phyloP scores from a whole-genome alignment of 23 tunicate species.

The Halocynthia roretzi region DNA sequence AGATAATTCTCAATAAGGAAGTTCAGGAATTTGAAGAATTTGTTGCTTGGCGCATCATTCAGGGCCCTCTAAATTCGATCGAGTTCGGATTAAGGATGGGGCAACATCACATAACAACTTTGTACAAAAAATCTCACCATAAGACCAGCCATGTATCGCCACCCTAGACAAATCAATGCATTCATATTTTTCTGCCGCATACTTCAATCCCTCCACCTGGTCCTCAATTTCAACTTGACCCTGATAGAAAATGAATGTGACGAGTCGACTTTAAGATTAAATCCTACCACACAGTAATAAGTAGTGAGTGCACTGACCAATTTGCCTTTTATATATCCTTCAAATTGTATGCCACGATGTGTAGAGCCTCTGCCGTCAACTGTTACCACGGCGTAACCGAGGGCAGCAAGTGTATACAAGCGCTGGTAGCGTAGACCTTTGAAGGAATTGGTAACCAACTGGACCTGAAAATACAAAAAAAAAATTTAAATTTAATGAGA shows the following conservation, averaged over 20 bases:
- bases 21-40: too few species aligned
- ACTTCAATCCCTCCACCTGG: conserved; percentile 89
- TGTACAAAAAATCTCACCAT: conserved; percentile 35
- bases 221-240: conserved; percentile 87
- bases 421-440: conserved; percentile 81
- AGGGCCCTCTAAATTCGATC: too few species aligned
- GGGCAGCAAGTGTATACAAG: conserved; percentile 40
- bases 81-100: too few species aligned
- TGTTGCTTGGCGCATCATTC: too few species aligned
- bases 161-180: conserved; percentile 78
- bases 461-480: conserved; percentile 43
- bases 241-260: conserved; percentile 13
- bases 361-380: conserved; percentile 90
- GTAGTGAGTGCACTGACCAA: conserved; percentile 38
- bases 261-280: background rate
- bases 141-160: conserved; percentile 98
- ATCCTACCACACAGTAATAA: background rate
- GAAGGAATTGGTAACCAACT: conserved; percentile 81
- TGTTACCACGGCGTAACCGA: conserved; percentile 82
- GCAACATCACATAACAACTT: too few species aligned
- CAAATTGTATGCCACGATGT: conserved; percentile 80
- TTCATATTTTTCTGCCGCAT: conserved; percentile 39
- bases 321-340: conserved; percentile 54
- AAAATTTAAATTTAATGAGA: too few species aligned
- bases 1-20: too few species aligned